Conservation (phyloP, 2,888 invertebrate genomes). For the Miltochrista miniata region DNA sequence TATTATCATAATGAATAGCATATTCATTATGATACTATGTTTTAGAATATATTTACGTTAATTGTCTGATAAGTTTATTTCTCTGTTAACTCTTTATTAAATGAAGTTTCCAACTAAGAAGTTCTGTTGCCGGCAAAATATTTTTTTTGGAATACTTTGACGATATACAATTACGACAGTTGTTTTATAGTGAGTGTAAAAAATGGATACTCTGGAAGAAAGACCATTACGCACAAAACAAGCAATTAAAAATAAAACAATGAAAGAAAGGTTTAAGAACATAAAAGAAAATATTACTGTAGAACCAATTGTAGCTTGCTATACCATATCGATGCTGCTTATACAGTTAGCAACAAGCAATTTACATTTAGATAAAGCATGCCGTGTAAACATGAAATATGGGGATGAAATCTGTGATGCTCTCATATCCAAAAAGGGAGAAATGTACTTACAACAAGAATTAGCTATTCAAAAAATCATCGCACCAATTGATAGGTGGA, state of each 20-base stretch:
- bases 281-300: slow-evolving; percentile 85
- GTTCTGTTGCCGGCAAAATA: too few relatives aligned
- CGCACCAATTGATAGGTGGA: slow-evolving; percentile 80
- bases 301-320: slow-evolving; percentile 86
- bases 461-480: slow-evolving; percentile 82
- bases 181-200: not conserved
- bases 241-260: not conserved
- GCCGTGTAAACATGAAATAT: slow-evolving; percentile 90
- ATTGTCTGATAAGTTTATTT: too few relatives aligned
- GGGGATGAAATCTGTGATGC: slow-evolving; percentile 88
- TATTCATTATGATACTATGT: too few relatives aligned
- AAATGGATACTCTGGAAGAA: not conserved
- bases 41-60: too few relatives aligned
- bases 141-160: too few relatives aligned
- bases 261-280: slow-evolving; percentile 42
- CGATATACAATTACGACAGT: too few relatives aligned
- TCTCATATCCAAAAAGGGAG: slow-evolving; percentile 87
- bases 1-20: too few relatives aligned
- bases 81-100: too few relatives aligned
- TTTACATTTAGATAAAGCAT: slow-evolving; percentile 86
- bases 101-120: too few relatives aligned
- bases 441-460: slow-evolving; percentile 85
- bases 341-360: slow-evolving; percentile 86
- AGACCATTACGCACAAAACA: not conserved
- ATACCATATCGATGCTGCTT: slow-evolving; percentile 85